These are phyloP conservation scores for Moxostoma hubbsi DNA, from an alignment of 2,797 vertebrate genomes.

Conservation along the genomic window DNA sequence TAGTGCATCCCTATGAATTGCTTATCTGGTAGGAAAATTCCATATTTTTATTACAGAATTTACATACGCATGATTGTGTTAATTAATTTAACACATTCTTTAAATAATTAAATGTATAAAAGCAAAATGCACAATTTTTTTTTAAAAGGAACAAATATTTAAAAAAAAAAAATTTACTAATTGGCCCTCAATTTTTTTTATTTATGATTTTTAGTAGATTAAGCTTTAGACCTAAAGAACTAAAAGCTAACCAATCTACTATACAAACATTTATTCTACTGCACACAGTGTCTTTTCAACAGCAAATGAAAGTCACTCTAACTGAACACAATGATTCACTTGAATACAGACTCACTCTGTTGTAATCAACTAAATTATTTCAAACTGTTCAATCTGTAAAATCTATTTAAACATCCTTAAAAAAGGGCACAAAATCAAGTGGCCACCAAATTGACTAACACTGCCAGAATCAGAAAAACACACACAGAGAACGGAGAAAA, in stretches of 20 bases:
- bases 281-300: too few relatives aligned
- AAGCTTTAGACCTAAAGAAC: not conserved
- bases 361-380: not conserved
- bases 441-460: not conserved
- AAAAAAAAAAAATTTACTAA: too few relatives aligned
- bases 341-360: not conserved
- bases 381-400: not conserved
- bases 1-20: too few relatives aligned
- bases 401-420: not conserved
- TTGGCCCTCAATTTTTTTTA: not conserved
- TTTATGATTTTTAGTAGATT: not conserved
- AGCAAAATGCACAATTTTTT: too few relatives aligned
- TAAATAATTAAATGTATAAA: too few relatives aligned
- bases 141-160: too few relatives aligned
- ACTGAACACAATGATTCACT: not conserved
- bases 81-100: too few relatives aligned
- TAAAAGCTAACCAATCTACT: not conserved
- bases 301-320: not conserved
- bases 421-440: not conserved
- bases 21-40: too few relatives aligned
- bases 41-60: too few relatives aligned
- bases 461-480: conserved; percentile 7
- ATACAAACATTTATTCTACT: not conserved
- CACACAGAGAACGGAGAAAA: not conserved
- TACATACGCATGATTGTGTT: too few relatives aligned